A percentile compares a stretch with the other conserved stretches of the same genome.
phyloP scores from a whole-genome alignment of 1,140 invertebrate genomes.

The Trachymyrmex cornetzi region DNA sequence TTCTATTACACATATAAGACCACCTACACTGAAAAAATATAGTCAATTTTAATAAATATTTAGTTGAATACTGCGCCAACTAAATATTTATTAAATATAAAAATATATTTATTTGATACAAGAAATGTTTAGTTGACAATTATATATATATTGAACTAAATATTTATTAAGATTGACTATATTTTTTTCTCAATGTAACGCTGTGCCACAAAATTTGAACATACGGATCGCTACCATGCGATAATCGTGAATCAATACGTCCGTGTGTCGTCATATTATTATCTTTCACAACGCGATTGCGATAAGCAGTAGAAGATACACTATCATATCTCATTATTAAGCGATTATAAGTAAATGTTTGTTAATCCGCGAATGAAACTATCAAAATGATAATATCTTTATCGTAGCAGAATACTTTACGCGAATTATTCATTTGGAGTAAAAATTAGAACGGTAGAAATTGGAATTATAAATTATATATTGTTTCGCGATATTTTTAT shows the following conservation, averaged over 20 bases:
- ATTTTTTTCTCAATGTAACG: too few species aligned
- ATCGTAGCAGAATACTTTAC: not conserved
- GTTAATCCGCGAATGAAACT: not conserved
- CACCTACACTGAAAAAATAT: too few species aligned
- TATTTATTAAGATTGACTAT: too few species aligned
- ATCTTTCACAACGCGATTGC: not conserved
- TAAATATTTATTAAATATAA: too few species aligned
- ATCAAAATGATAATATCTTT: not conserved
- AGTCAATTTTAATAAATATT: too few species aligned
- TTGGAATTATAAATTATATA: not conserved
- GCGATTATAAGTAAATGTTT: not conserved
- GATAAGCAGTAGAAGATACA: not conserved
- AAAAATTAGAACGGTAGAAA: not conserved
- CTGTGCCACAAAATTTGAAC: not conserved
- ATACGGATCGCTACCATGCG: not conserved
- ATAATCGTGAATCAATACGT: not conserved
- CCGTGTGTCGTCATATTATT: not conserved
- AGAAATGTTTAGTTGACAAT: too few species aligned
- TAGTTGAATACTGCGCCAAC: too few species aligned
- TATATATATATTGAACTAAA: too few species aligned
- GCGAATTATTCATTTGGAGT: not conserved
- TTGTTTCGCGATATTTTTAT: not conserved
- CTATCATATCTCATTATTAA: not conserved
- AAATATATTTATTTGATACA: too few species aligned
- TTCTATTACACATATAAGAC: not conserved